Base-by-base conservation (phyloP, 2,797 vertebrate species). In the Enteromius radiatus region DNA sequence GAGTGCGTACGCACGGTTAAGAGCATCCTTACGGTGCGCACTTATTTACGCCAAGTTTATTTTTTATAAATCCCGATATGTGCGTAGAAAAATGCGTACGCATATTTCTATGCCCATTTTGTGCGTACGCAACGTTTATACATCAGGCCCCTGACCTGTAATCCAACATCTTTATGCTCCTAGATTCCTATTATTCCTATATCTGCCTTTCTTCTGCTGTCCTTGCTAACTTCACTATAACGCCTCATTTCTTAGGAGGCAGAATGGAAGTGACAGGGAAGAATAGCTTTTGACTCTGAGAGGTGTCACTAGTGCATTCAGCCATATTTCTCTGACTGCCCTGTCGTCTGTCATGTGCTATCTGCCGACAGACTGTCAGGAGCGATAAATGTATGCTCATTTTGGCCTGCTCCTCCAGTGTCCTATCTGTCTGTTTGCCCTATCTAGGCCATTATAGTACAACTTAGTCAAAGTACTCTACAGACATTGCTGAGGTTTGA, bases 341-440 rank as follows among this genome's bases (percentile, higher is more conserved):
- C 81, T 86, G 81, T 84, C 84, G 54, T 83, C 38, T 84, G 84
- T 86, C 84, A 85, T 88, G 75, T 82, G 70, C 87, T 88, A 84
- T 85, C 83, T 76, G 64, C 64, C 87, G 87, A 88, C 87, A 84
- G 84, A 59, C 61, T 85, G 81, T 87, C 86, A 86, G 78, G 85
- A 85, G 83, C 83, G 61, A 90, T 86, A 84, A 85, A 88, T 87
- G 80, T 59, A 64, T 1, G 26, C 76, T 75, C 68, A 47, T 85
- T 83, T 74, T 78, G 82, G 86, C 80, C 52, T 10, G 47, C 78
- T 85, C 64, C 70, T 81, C 73, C 63, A 47, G 83, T 81, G 81
- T 81, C 71, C 26, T 87, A 84, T 85, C 76, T 80, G 71, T 45
- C 74, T 88, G 87, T 80, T 83, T 82, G 12, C 67, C 43, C 73